Evolutionary conservation across 2,888 invertebrate genomes (phyloP).

Genomic region (Synergus japonicus): DNA sequence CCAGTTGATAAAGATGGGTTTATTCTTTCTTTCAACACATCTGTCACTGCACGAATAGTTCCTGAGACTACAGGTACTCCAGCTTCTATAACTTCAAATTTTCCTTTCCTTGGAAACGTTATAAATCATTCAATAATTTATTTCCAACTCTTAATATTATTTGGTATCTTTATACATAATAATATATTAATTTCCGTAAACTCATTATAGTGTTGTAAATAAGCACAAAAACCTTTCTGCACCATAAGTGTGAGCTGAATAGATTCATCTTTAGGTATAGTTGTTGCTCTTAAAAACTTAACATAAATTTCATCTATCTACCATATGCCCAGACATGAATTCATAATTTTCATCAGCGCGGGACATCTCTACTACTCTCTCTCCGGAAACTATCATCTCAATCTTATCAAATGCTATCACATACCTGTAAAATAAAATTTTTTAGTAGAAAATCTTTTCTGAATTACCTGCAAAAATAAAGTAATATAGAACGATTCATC

Average conservation of each 20-base stretch:
- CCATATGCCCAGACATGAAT: slow-evolving; percentile 88
- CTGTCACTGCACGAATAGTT: slow-evolving; percentile 81
- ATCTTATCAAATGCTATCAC: slow-evolving; percentile 84
- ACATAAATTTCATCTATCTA: slow-evolving; percentile 91
- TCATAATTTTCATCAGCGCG: slow-evolving; percentile 84
- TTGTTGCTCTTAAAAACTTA: slow-evolving; percentile 89
- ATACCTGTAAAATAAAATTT: slow-evolving; percentile 80
- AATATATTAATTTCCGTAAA: no score
- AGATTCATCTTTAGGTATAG: slow-evolving; percentile 83
- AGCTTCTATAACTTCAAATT: slow-evolving; percentile 82
- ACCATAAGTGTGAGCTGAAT: slow-evolving; percentile 80
- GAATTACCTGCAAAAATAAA: no score
- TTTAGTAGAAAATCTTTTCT: no score
- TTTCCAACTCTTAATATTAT: no score
- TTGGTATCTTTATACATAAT: no score
- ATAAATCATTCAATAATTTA: no score
- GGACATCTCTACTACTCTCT: slow-evolving; percentile 81
- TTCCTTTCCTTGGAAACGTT: slow-evolving; percentile 72
- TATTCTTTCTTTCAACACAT: slow-evolving; percentile 71
- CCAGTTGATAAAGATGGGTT: slow-evolving; percentile 55
- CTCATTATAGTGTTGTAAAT: no score
- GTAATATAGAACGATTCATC: no score
- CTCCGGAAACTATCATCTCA: slow-evolving; percentile 84
- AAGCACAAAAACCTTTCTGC: slow-evolving; percentile 78
- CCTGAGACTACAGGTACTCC: slow-evolving; percentile 86